Base-by-base conservation (phyloP, 2,113 vertebrate genomes). In the Lagopus muta region DNA sequence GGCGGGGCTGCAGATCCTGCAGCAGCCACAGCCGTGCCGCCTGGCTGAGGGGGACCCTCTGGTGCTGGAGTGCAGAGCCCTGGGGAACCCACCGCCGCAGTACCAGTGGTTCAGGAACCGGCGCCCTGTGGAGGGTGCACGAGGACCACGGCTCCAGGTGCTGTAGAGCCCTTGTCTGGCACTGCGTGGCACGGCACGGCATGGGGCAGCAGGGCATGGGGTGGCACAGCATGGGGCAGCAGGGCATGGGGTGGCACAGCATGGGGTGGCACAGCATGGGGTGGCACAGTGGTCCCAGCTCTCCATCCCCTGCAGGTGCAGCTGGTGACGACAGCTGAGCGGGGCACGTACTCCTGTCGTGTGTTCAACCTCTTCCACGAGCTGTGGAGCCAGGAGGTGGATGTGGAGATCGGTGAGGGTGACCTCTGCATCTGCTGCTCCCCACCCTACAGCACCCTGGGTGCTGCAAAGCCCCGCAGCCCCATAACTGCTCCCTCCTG, bases 101-200 rank as follows among this genome's bases (percentile, higher is more conserved):
- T 98, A 98, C 79, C 98, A 98, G 95, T 99, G 98, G 98, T 98
- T 98, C 96, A 97, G 97, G 93, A 98, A 98, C 88, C 93, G 12
- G 42, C 38, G 54, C 10, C 96, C 92, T 0, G 7, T 98, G 86
- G 94, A 94, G 67, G 95, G 97, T 13, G 97, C 96, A 1, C 97
- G 92, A 50, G 89, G 92, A 5, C 58, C 78, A 5, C 81, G 20
- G 13, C 92, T 98, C 38, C 96, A 97, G 96, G 98, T 98, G 92
- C 7, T 13, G 17, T 0, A 6, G 36, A 32, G 13, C 40, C 43
- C 12, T 4, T 18, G 25, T 12, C n/a, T 20, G 22, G 15, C 30
- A 12, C 22, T 4, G 22, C 2, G 2, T 0, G 25, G 45, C 24
- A 20, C 0, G 2, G 80, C 27, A 20, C 0, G 2, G 75, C 28